Conservation (phyloP, 2,888 invertebrate genomes). For the Osmoderma eremita region DNA sequence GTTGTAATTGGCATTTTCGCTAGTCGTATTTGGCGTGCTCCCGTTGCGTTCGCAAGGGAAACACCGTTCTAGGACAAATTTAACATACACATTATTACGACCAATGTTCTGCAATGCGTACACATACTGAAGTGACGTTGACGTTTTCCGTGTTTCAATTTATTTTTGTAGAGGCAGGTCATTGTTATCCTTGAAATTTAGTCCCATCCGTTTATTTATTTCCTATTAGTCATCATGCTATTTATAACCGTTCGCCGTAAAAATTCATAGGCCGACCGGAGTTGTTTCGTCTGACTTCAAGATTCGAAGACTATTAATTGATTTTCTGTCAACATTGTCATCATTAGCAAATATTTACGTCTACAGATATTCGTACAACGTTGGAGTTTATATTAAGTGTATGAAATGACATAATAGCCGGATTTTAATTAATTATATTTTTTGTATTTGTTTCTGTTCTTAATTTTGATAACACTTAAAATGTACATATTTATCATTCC, state of each 20-base stretch:
- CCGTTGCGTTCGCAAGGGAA: background rate
- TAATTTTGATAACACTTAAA: no score
- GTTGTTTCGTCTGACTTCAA: background rate
- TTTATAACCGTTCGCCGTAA: background rate
- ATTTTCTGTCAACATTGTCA: background rate
- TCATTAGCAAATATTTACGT: background rate
- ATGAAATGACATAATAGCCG: background rate
- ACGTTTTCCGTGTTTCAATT: conserved; percentile 19
- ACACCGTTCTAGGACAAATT: background rate
- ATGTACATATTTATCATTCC: no score
- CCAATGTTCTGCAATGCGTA: background rate
- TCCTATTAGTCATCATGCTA: conserved; percentile 20
- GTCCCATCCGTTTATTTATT: conserved; percentile 19
- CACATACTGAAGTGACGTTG: background rate
- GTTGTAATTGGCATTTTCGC: conserved; percentile 14
- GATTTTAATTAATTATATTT: background rate
- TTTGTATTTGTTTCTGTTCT: no score
- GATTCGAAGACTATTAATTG: background rate
- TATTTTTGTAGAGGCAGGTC: conserved; percentile 37
- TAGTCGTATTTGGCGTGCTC: background rate
- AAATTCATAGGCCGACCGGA: no score
- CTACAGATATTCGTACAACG: background rate
- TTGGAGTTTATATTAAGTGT: background rate
- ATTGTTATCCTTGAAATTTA: conserved; percentile 34
- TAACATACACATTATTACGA: background rate